phyloP scores from a whole-genome alignment of 2,113 vertebrate genomes.

The Acanthisitta chloris region DNA sequence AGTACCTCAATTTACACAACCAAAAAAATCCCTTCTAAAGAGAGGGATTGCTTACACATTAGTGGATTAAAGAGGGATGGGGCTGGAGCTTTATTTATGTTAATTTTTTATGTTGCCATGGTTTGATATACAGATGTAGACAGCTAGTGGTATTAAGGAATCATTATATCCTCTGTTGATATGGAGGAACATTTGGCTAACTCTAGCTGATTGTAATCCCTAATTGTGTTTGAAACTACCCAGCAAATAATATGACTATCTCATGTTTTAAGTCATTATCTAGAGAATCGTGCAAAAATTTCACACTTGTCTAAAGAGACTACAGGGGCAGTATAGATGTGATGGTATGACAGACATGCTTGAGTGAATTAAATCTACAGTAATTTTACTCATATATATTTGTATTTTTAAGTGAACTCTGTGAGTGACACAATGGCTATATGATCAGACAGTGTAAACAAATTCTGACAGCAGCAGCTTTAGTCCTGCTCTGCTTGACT shows the following conservation, averaged over 20 bases:
- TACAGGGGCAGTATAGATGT: background rate
- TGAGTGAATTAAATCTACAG: background rate
- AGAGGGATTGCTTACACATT: background rate
- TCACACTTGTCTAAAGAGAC: background rate
- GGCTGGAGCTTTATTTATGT: accelerated
- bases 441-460: background rate
- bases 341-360: background rate
- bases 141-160: background rate
- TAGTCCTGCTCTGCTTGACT: background rate
- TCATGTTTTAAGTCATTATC: background rate
- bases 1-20: background rate
- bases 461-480: background rate
- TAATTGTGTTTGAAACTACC: background rate
- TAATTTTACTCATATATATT: background rate
- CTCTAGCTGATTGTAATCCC: background rate
- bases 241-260: background rate
- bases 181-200: background rate
- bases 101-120: background rate
- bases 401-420: background rate
- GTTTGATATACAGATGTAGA: background rate
- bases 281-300: background rate
- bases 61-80: background rate
- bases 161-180: background rate
- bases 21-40: background rate
- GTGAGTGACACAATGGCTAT: background rate